A percentile compares a stretch with the other conserved stretches of the same genome.
phyloP scores from a whole-genome alignment of 2,113 vertebrate genomes.

The Gymnorhina tibicen region DNA sequence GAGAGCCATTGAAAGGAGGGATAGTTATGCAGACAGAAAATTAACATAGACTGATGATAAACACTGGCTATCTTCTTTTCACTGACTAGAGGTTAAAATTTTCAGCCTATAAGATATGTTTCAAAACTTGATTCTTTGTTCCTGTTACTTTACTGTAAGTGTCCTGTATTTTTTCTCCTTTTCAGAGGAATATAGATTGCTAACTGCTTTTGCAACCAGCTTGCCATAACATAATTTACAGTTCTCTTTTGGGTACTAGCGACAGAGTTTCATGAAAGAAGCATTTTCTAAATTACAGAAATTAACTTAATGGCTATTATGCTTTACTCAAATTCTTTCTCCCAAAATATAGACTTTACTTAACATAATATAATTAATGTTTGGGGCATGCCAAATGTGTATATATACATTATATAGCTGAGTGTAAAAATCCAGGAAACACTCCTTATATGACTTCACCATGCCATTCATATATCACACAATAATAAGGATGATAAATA shows the following conservation, averaged over 20 bases:
- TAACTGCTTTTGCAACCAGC: background rate
- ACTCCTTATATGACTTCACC: background rate
- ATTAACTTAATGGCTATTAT: background rate
- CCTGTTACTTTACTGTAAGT: background rate
- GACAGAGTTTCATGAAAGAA: background rate
- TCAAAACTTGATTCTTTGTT: background rate
- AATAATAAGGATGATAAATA: background rate
- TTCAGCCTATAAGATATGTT: background rate
- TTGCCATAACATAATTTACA: background rate
- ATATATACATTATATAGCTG: background rate
- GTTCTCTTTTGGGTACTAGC: background rate
- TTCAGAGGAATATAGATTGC: background rate
- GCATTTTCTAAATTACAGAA: background rate
- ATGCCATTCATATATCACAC: background rate
- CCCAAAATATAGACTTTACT: background rate
- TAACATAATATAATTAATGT: background rate
- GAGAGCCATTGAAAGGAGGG: background rate
- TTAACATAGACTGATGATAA: background rate
- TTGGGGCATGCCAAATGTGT: background rate
- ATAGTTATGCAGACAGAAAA: background rate
- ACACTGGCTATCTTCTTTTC: background rate
- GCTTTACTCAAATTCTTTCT: background rate
- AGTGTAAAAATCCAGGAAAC: background rate
- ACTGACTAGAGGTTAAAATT: background rate
- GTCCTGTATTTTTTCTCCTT: background rate